Percentiles rank a stretch among this genome's conserved stretches.
These are phyloP conservation scores for Drosophila sulfurigaster DNA, from an alignment of 1,140 invertebrate species.

Conservation along the genomic window DNA sequence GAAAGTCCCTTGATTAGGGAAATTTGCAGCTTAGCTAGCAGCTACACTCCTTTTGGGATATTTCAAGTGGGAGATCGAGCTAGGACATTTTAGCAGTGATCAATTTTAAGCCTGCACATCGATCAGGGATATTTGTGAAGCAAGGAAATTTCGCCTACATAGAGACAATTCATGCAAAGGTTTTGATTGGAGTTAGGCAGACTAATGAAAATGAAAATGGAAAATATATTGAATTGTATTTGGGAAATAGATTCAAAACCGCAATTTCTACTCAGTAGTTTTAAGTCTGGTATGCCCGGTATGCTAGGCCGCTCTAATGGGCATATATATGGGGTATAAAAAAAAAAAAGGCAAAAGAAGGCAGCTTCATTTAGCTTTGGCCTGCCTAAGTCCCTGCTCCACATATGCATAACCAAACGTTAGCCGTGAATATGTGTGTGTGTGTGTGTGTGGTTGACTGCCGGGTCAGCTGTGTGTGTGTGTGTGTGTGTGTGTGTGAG, in stretches of 20 bases:
- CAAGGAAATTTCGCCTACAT: not conserved
- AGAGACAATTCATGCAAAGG: too few species aligned
- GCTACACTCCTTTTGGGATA: too few species aligned
- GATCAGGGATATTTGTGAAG: not conserved
- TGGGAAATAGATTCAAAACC: too few species aligned
- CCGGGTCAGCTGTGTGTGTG: constrained; percentile 42
- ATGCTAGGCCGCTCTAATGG: not conserved
- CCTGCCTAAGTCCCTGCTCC: constrained; percentile 65
- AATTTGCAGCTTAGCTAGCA: too few species aligned
- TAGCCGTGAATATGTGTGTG: constrained; percentile 23
- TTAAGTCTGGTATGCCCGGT: not conserved
- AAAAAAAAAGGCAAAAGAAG: constrained; percentile 49
- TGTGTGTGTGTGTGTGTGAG: constrained; percentile 20
- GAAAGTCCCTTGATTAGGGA: not conserved
- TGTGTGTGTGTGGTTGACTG: constrained; percentile 38
- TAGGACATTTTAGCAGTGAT: too few species aligned
- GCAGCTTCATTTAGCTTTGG: constrained; percentile 79
- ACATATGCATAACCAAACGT: constrained; percentile 64
- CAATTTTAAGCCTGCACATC: too few species aligned
- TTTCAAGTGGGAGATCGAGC: too few species aligned
- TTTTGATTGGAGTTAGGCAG: too few species aligned
- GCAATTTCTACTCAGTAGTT: too few species aligned
- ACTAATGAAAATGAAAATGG: too few species aligned
- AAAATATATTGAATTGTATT: too few species aligned
- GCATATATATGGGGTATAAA: constrained; percentile 8